Evolutionary conservation across 2,797 vertebrate species (phyloP).

Genomic region (Malurus leucopterus): DNA sequence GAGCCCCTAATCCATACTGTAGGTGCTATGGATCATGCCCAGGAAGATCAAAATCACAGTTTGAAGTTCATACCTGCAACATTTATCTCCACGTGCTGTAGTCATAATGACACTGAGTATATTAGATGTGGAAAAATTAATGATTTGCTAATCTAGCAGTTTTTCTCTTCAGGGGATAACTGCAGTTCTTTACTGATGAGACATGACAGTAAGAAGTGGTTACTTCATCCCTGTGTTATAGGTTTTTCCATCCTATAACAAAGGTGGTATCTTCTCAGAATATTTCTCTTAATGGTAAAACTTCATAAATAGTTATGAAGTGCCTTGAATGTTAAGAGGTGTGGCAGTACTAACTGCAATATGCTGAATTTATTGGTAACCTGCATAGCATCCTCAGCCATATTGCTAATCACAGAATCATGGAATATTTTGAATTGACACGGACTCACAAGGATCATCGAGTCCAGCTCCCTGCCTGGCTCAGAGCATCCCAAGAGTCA

Average conservation of each 20-base stretch:
- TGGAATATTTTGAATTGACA: neutral
- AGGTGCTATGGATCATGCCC: neutral
- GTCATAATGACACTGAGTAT: neutral
- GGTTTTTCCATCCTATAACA: neutral
- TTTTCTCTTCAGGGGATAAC: neutral
- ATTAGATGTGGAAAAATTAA: neutral
- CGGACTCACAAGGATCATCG: rapidly evolving
- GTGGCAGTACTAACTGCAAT: neutral
- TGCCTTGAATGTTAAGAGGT: neutral
- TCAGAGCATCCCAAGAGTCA: neutral
- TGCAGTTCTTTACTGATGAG: neutral
- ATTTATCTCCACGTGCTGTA: neutral
- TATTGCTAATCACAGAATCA: neutral
- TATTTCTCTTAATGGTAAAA: neutral
- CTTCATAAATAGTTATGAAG: neutral
- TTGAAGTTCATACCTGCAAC: neutral
- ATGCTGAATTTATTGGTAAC: neutral
- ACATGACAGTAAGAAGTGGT: neutral
- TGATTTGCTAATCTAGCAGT: neutral
- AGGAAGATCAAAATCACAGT: neutral
- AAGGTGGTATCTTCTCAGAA: neutral
- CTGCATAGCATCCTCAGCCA: neutral
- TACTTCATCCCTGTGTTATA: neutral
- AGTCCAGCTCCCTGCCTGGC: neutral
- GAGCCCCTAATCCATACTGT: neutral